Evolutionary conservation across 2,113 vertebrate genomes (phyloP), one percentile per base, ranked within the genome.

Genomic region (Paracanthobrama guichenoti): DNA sequence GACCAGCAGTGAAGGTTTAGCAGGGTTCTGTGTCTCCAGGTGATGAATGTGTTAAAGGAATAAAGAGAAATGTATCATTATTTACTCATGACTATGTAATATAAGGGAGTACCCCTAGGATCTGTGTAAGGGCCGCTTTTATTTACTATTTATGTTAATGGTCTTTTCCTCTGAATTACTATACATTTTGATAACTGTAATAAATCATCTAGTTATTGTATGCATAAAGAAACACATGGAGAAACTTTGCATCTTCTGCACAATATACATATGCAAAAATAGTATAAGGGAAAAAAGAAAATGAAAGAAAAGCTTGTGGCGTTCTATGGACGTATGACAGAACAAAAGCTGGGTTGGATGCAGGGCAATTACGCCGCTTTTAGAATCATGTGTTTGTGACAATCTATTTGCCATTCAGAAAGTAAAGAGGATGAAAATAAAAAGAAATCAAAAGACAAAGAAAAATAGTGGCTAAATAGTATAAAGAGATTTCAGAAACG

Each of bases 41-140:
- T 73, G 69, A 73, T 48, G n/a, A 73, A 6, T 57, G 50, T 57
- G 18, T 77, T 77, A 57, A 76, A 39, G 20, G 28, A n/a, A 77
- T 77, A 39, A 57, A 76, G 55, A 24, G 28, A 35, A 39, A 76
- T 13, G 28, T 22, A 16, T 35, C 20, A 22, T 59, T 78, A 59
- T 44, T 79, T 60, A 24, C 22, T 42, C 1, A 24, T 42, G 6
- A 16, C 12, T n/a, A 6, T 60, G n/a, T 14, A 46, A 11, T 31
- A 28, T 48, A 46, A 26, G 72, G 46, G 22, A 26, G 26, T 53
- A 5, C 46, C 46, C 4, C 46, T 31, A 53, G 16, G 46, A 6
- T 2, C 46, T 53, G n/a, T 75, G 26, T 75, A 31, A 26, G 73
- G 73, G n/a, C 46, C 73, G 20, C 64, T 39, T 39, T 22, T 22